These are phyloP conservation scores for Lerista edwardsae DNA, from an alignment of 2,797 vertebrate genomes.

Conservation along the genomic window DNA sequence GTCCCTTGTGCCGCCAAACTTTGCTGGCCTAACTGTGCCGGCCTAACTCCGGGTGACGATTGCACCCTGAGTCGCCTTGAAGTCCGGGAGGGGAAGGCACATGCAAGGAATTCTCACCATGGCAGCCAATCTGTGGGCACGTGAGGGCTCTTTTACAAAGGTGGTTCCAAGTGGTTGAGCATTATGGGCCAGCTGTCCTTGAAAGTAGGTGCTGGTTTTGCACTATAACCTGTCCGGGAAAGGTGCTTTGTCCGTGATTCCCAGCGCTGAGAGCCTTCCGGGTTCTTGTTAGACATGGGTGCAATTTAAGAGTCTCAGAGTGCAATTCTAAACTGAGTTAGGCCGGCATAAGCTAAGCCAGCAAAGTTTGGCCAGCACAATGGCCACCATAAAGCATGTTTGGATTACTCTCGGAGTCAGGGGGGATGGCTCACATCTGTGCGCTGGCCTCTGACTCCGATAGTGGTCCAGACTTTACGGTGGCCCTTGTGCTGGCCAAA, in stretches of 20 bases:
- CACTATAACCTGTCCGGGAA: background rate
- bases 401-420: no score
- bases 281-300: conserved; percentile 16
- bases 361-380: no score
- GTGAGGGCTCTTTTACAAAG: background rate
- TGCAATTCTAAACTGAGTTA: no score
- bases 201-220: background rate
- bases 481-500: no score
- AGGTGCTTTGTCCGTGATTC: background rate
- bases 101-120: background rate
- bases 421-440: no score
- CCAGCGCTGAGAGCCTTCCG: background rate
- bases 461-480: no score
- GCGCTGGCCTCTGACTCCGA: no score
- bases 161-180: background rate
- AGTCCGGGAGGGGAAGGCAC: background rate
- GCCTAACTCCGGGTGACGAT: no score
- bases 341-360: no score
- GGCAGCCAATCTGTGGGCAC: background rate
- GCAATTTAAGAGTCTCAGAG: background rate
- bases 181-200: background rate
- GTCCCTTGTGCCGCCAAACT: no score
- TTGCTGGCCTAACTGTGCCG: no score
- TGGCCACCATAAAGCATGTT: no score
- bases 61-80: background rate